A percentile compares a stretch with the other conserved stretches of the same genome.
Conservation (phyloP, 2,113 vertebrate genomes). For the Myotis yumanensis region DNA sequence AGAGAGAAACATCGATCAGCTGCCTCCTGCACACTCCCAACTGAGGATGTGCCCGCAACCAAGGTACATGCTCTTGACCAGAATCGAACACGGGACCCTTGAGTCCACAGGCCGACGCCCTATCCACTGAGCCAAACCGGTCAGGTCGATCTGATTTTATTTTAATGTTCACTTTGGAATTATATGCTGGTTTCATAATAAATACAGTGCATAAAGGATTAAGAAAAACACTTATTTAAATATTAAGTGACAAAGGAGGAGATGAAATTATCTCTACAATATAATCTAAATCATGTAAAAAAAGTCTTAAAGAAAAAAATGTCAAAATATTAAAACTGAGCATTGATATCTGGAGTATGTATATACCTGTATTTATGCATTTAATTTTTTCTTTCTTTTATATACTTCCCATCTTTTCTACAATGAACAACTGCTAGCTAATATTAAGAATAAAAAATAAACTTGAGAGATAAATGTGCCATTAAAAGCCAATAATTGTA, state of each 20-base stretch:
- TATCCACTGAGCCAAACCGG: no score
- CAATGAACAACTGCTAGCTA: not conserved
- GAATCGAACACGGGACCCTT: no score
- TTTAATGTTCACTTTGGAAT: constrained; percentile 22
- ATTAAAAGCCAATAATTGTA: constrained; percentile 21
- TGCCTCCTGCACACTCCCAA: no score
- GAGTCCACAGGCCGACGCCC: no score
- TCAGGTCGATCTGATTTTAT: not conserved
- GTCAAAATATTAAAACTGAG: not conserved
- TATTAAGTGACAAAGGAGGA: not conserved
- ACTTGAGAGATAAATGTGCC: not conserved
- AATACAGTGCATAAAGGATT: not conserved
- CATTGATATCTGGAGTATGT: not conserved
- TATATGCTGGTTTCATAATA: not conserved
- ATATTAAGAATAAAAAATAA: not conserved
- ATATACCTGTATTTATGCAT: not conserved
- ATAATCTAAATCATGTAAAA: constrained; percentile 7
- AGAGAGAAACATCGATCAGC: no score
- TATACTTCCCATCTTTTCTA: constrained; percentile 15
- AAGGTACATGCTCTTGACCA: no score
- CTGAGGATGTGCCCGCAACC: no score
- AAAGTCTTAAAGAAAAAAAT: not conserved
- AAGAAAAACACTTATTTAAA: not conserved
- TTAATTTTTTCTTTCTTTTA: not conserved
- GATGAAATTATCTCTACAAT: not conserved